Evolutionary conservation across 37 sponge, comb jelly and placozoan species (phyloP), one percentile per base, ranked within the genome.

Genomic region (Petrosia ficiformis): DNA sequence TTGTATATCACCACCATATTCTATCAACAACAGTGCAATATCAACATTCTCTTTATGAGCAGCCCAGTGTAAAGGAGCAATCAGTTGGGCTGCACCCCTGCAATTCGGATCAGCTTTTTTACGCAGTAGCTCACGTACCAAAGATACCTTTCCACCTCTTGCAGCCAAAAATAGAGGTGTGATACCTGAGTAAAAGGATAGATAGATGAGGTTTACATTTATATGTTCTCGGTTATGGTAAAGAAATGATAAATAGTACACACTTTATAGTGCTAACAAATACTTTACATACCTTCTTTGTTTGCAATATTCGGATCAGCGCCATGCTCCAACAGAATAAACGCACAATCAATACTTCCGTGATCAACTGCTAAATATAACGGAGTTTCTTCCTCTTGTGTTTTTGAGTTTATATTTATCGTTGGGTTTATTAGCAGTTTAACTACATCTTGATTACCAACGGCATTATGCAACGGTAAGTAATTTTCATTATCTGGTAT

Each of bases 1-100:
- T 43, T 74, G 28, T 31, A 86, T 42, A 48, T 91, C 87, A 30
- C 52, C 87, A 2, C 84, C 87, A 71, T 71, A 59, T 63, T 82
- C 77, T 0, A 91, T 83, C 58, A 91, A 77, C 69, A 82, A 78
- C 22, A 86, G 60, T 0, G 92, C 92, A 16, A 91, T 44, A 2
- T 78, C 83, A 22, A 56, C 67, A 8, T 35, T 24, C 54, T 91
- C 87, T 57, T 86, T 91, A 68, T 82, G 80, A 0, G 92, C 87
- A 28, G 92, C 92, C 87, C 87, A 91, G 80, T 91, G 92, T 6
- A 91, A 68, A 0, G 92, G 80, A 16, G 77, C 75, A 26, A 85
- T 68, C 28, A 42, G 30, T 42, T 85, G 86, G 24, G 59, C 16
- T 1, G 78, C 87, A 24, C 83, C 86, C n/a, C 10, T 36, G 2